Evolutionary conservation across 2,888 invertebrate species (phyloP), one percentile per base, ranked within the genome.

Genomic region (Glaucopsyche alexis): DNA sequence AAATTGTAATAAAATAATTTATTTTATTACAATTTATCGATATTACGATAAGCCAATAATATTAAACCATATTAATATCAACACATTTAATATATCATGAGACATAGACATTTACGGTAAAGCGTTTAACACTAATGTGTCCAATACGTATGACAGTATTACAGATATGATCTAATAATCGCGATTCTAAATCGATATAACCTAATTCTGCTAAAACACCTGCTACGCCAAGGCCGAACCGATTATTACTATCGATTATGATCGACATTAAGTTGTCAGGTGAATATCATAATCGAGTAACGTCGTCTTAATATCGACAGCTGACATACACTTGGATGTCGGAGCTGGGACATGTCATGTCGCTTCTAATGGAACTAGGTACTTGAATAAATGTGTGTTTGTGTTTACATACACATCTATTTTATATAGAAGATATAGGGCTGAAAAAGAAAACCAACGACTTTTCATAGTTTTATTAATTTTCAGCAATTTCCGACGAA

Each of bases 261-360:
- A 60, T 60, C 60, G 60, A 38, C 60, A 84, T 84, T 82, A 82
- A 83, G 83, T 83, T 78, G 79, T 77, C 80, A 76, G 84, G 75
- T 65, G 70, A 71, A 75, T 73, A 75, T 72, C 73, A 73, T 75
- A 75, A 72, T 66, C 83, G 82, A 85, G 84, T 82, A 83, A 81
- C 79, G 83, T 82, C 81, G 79, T 75, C 82, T 81, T 76, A 78
- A 84, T 83, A 85, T 83, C 80, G 86, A 87, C 85, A 87, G 84
- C 83, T 86, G 85, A 84, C 85, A 87, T 79, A 79, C 78, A 80
- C 82, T 78, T 80, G 77, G 78, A 80, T 81, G 81, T 80, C 71
- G 11, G 29, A 47, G 29, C 45, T 47, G 29, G 29, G 47, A 47
- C 47, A 67, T 67, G 60, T 60, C 60, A 19, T 77, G 78, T 77